phyloP scores from a whole-genome alignment of 2,888 invertebrate genomes.

The Noctua janthina region DNA sequence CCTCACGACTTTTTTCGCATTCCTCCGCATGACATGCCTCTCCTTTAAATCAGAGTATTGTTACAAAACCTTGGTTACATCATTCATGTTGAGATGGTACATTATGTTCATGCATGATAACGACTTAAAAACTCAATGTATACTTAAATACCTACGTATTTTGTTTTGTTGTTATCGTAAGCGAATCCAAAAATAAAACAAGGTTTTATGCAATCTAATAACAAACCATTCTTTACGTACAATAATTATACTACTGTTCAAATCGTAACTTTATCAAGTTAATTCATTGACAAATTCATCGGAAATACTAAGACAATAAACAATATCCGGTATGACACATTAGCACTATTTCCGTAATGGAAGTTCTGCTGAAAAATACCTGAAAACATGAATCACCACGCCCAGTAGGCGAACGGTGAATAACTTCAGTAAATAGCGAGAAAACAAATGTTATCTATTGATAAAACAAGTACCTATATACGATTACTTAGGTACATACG shows the following conservation, averaged over 20 bases:
- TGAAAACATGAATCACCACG: slow-evolving; percentile 57
- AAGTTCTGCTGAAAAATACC: slow-evolving; percentile 50
- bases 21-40: too few relatives aligned
- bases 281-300: slow-evolving; percentile 16
- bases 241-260: background rate
- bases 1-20: too few relatives aligned
- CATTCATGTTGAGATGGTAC: too few relatives aligned
- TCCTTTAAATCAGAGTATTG: too few relatives aligned
- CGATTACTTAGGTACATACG: slow-evolving; percentile 26
- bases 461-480: slow-evolving; percentile 63
- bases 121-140: background rate
- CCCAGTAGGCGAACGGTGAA: slow-evolving; percentile 52
- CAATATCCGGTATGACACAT: slow-evolving; percentile 62
- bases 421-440: slow-evolving; percentile 60
- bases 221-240: background rate
- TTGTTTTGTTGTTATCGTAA: background rate
- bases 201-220: background rate
- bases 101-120: background rate
- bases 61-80: too few relatives aligned
- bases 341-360: slow-evolving; percentile 47
- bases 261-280: background rate
- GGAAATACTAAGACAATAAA: slow-evolving; percentile 20
- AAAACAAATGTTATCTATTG: slow-evolving; percentile 71
- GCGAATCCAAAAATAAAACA: background rate
- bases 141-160: background rate